Base-by-base conservation (phyloP, 1,140 invertebrate species). In the Metopolophium dirhodum region DNA sequence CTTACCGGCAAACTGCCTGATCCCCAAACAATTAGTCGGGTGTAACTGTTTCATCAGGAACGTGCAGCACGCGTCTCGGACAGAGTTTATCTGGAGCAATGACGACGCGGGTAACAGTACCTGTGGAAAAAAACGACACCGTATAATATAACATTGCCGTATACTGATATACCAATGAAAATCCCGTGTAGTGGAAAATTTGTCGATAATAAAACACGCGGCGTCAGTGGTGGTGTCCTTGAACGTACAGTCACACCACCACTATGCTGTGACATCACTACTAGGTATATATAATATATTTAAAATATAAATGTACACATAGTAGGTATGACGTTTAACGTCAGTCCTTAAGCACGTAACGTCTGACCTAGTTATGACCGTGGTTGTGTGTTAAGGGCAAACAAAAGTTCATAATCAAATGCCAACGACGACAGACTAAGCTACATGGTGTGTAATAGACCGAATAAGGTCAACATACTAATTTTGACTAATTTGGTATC, bases 41-140 rank as follows among this genome's bases (percentile, higher is more conserved):
- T 99, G 98, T 77, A 99, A 96, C 95, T 99, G 98, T 94, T 98
- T 98, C 94, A 97, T 97, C 49, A 99, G 96, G 4, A 97, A 98
- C 94, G 97, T 97, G 95, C 97, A 97, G 94, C 97, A 98, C 0
- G 97, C 97, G 94, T 97, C 97, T 77, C 97, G 95, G 4, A 98
- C 97, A 91, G 97, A 96, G 94, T 96, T 96, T 95, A 98, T 96
- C 95, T 98, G 97, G 77, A 98, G 95, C 82, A 98, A 95, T 94
- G 97, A 97, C 49, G 97, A 97, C 35, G 97, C 97, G 61, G 97
- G 97, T 87, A 98, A 95, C 93, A 98, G 95, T 22, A 97, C 96
- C 96, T 97, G 94, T 41, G 94, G 94, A 41, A 90, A 91, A 86
- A 87, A 94, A 57, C 26, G 4, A 14, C 20, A 9, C 20, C 7